Conservation (phyloP, 1,140 invertebrate species). For the Drosophila guanche region DNA sequence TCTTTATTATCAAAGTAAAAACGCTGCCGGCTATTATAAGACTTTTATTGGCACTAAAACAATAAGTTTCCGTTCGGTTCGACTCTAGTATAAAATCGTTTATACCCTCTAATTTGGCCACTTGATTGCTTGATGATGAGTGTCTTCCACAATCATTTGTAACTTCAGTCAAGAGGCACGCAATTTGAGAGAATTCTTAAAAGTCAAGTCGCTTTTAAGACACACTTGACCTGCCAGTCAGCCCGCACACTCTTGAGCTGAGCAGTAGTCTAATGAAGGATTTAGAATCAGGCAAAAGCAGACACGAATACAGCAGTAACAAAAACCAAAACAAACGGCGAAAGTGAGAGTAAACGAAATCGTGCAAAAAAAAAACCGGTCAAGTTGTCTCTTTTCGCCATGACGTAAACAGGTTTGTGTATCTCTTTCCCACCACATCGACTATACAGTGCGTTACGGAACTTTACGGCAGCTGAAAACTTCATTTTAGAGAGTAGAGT, state of each 20-base stretch:
- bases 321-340: conserved; percentile 28
- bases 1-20: conserved; percentile 29
- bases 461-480: neutral
- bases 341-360: conserved; percentile 68
- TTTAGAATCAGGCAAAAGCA: conserved; percentile 52
- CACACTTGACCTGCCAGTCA: conserved; percentile 51
- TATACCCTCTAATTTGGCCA: conserved; percentile 2
- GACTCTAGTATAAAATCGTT: neutral
- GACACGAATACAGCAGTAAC: conserved; percentile 20
- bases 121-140: conserved; percentile 26
- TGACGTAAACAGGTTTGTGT: conserved; percentile 73
- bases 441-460: conserved; percentile 10
- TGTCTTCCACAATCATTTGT: conserved; percentile 27
- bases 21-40: neutral
- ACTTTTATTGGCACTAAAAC: conserved; percentile 10
- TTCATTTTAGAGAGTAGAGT: no score
- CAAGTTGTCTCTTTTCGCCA: conserved; percentile 60
- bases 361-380: conserved; percentile 50
- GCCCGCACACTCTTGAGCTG: conserved; percentile 19
- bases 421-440: conserved; percentile 2
- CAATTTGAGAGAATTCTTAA: conserved; percentile 49
- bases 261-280: conserved; percentile 64
- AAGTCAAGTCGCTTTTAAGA: conserved; percentile 50
- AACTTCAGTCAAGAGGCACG: conserved; percentile 70
- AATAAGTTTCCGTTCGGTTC: neutral